Percentiles rank a stretch among this genome's conserved stretches.
These are phyloP conservation scores for Eumeta japonica DNA, from an alignment of 1,140 invertebrate genomes.

Conservation along the genomic window DNA sequence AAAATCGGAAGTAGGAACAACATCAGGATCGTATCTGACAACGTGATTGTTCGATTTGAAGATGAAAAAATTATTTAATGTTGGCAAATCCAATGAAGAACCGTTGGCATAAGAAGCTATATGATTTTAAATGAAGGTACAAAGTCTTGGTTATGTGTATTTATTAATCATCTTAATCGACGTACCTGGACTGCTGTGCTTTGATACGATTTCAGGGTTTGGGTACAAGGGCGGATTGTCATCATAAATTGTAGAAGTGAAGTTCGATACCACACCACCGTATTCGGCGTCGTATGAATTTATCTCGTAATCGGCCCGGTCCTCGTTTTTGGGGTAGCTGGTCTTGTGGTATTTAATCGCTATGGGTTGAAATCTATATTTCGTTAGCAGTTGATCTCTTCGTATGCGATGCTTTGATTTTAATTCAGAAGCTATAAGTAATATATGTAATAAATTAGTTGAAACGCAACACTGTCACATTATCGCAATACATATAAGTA, in stretches of 20 bases:
- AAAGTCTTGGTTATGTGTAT: not conserved
- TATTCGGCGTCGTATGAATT: conserved; percentile 45
- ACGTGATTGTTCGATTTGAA: too few relatives aligned
- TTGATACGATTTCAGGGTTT: conserved; percentile 40
- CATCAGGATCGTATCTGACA: too few relatives aligned
- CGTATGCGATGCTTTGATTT: too few relatives aligned
- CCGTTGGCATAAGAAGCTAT: too few relatives aligned
- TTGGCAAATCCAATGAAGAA: too few relatives aligned
- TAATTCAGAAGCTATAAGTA: too few relatives aligned
- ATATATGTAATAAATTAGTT: too few relatives aligned
- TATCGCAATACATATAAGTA: too few relatives aligned
- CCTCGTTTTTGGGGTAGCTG: conserved; percentile 31
- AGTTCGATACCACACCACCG: conserved; percentile 42
- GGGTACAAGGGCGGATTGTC: conserved; percentile 47
- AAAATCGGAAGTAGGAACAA: too few relatives aligned
- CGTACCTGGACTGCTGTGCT: conserved; percentile 34
- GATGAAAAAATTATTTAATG: too few relatives aligned
- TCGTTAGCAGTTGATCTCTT: too few relatives aligned
- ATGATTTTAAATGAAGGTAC: not conserved
- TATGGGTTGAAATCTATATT: conserved; percentile 42
- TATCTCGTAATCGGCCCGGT: conserved; percentile 39
- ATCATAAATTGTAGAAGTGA: conserved; percentile 47
- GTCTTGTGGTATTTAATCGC: conserved; percentile 36
- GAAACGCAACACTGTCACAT: too few relatives aligned
- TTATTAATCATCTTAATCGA: not conserved